These are phyloP conservation scores for Montipora cactus DNA, from an alignment of 64 coral and sea anemone species.

Conservation along the genomic window DNA sequence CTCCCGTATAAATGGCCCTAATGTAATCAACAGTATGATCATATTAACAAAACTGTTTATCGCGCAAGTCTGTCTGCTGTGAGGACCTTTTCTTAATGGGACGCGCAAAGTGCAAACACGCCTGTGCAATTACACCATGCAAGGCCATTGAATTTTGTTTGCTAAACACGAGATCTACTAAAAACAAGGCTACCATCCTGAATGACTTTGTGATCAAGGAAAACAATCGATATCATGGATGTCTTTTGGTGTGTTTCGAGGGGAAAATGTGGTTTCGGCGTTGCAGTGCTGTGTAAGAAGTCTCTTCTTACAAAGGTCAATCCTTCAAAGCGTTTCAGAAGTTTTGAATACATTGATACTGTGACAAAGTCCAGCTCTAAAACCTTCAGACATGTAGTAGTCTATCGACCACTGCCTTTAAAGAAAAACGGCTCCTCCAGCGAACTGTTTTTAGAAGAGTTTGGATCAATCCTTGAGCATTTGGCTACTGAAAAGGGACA, in stretches of 20 bases:
- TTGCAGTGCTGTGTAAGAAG: conserved; percentile 2
- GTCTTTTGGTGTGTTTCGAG: not conserved
- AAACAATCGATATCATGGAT: too few species aligned
- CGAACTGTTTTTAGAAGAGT: not conserved
- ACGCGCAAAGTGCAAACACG: too few species aligned
- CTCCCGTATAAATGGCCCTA: too few species aligned
- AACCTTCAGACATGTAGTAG: too few species aligned
- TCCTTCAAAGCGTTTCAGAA: not conserved
- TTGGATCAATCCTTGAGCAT: conserved; percentile 38
- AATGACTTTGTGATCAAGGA: not conserved
- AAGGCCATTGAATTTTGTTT: conserved; percentile 13
- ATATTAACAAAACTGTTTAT: too few species aligned
- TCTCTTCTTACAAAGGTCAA: not conserved
- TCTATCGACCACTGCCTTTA: conserved; percentile 66
- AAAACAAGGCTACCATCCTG: not conserved
- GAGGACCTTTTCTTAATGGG: too few species aligned
- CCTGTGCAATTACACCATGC: not conserved
- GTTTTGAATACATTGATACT: not conserved
- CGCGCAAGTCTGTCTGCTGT: too few species aligned
- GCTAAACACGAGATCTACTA: not conserved
- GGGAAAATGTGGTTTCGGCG: not conserved
- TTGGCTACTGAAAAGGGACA: conserved; percentile 12
- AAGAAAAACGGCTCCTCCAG: not conserved
- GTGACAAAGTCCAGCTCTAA: too few species aligned
- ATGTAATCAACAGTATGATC: too few species aligned